Evolutionary conservation across 1,140 invertebrate species (phyloP), one percentile per base, ranked within the genome.

Genomic region (Epicauta chinensis): DNA sequence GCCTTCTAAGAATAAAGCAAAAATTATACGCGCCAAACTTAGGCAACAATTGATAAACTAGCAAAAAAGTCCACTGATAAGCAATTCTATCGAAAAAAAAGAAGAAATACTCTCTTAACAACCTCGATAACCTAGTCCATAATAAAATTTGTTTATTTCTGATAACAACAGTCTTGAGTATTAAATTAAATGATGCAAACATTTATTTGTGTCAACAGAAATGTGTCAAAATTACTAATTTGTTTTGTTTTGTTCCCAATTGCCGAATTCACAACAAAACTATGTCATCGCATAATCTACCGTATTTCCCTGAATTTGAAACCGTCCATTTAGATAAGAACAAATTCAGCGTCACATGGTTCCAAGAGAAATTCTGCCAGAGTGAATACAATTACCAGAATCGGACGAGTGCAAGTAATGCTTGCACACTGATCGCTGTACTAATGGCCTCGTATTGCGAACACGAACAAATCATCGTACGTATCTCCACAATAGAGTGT

Each of bases 371-470:
- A 44, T 70, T 70, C 40, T 68, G 62, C 3, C 68, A 70, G 38
- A 62, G 60, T 3, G 48, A 56, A 23, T 70, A 66, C 41, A 68
- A 66, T 45, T 55, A 56, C 17, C 58, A 64, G 35, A 61, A 65
- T 38, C 46, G 34, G 11, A 45, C 54, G 7, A 61, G 41, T 51
- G 56, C 58, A 50, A 69, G 67, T 39, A 69, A 69, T 48, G 68
- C 68, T 10, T 70, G 68, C 41, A 69, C 67, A 3, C 40, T 70
- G 11, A 70, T 70, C 34, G 66, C 59, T 3, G 42, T 70, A 37
- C 40, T 70, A 37, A 51, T 67, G 41, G 63, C 66, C 7, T 43
- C 62, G 10, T 63, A 63, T 31, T 67, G 63, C 47, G 51, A 56
- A 40, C 38, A 53, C 23, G 55, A 62, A 45, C 55, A 51, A 16